Base-by-base conservation (phyloP, 2,797 vertebrate species). In the Poeciliopsis infans region DNA sequence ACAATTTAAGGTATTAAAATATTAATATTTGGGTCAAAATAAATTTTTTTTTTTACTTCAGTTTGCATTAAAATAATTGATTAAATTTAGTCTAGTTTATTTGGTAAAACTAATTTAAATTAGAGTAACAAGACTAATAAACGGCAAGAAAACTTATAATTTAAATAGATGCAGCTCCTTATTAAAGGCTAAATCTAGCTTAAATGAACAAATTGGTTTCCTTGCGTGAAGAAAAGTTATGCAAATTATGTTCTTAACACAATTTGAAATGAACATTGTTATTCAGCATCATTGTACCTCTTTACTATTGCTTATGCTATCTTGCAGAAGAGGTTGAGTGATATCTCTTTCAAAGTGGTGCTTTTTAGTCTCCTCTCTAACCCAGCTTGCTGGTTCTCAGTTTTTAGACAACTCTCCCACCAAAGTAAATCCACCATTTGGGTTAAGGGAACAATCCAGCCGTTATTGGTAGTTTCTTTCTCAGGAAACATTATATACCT, bases 381-480 rank as follows among this genome's bases (percentile, higher is more conserved):
- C 15, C 7, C 31, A 31, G 31, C 31, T 31, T 31, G 31, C 15
- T 64, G 31, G 31, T 33, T 64, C 7, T 33, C 59, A 18, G 16
- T 64, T 36, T 36, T 64, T 33, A 12, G 31, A 36, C 31, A 6
- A 36, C 59, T 36, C 31, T 36, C 59, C 15, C 15, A 11, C 4
- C 61, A 39, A 39, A 68, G 36, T 68, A 68, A 68, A 36, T 31
- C 64, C 36, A 68, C 36, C 61, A 36, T 64, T 64, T 64, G 61
- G 20, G 20, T 68, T 68, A 25, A 41, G 18, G 20, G 41, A 41
- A 41, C 64, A 41, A 39, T 20, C 36, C 64, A 36, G 36, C 10
- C 10, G 3, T 36, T 20, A 33, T 39, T 66, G 1, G 61, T 33
- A 66, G 33, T 7, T 64, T 64, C 61, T 20, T 36, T 16, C 61